These are phyloP conservation scores for Spisula solida DNA, from an alignment of 2,888 invertebrate species.

Conservation along the genomic window DNA sequence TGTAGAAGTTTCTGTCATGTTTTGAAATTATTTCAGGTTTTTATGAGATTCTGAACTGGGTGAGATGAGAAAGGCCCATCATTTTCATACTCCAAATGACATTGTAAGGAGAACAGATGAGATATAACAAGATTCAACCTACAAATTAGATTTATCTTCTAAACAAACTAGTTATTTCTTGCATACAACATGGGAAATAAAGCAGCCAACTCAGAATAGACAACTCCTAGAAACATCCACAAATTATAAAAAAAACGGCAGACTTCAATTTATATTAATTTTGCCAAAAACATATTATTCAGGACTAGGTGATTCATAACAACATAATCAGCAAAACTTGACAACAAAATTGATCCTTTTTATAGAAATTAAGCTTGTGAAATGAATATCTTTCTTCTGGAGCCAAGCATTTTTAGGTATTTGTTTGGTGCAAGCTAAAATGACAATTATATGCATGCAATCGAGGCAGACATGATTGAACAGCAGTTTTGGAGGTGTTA, in stretches of 20 bases:
- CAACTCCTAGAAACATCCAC: not conserved
- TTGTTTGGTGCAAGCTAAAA: not conserved
- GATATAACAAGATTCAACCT: slow-evolving; percentile 5
- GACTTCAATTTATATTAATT: slow-evolving; percentile 29
- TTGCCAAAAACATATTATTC: slow-evolving; percentile 20
- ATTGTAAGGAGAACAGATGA: slow-evolving; percentile 14
- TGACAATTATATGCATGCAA: slow-evolving; percentile 23
- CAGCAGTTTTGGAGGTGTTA: not conserved
- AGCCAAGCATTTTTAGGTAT: not conserved
- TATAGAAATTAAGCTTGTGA: slow-evolving; percentile 18
- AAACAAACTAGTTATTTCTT: slow-evolving; percentile 11
- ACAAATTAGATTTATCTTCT: slow-evolving; percentile 27
- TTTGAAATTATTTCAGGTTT: slow-evolving; percentile 25
- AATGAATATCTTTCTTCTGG: slow-evolving; percentile 20
- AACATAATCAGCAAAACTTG: slow-evolving; percentile 15
- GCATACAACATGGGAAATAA: not conserved
- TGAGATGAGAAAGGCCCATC: slow-evolving; percentile 12
- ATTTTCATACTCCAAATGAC: slow-evolving; percentile 13
- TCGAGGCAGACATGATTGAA: slow-evolving; percentile 6
- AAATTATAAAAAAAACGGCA: slow-evolving; percentile 7
- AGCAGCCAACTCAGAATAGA: not conserved
- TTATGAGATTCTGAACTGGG: not conserved
- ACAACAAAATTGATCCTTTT: slow-evolving; percentile 27
- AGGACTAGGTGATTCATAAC: slow-evolving; percentile 15
- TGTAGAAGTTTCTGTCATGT: not conserved